Evolutionary conservation across 2,113 vertebrate species (phyloP).

Genomic region (Bujurquina vittata): DNA sequence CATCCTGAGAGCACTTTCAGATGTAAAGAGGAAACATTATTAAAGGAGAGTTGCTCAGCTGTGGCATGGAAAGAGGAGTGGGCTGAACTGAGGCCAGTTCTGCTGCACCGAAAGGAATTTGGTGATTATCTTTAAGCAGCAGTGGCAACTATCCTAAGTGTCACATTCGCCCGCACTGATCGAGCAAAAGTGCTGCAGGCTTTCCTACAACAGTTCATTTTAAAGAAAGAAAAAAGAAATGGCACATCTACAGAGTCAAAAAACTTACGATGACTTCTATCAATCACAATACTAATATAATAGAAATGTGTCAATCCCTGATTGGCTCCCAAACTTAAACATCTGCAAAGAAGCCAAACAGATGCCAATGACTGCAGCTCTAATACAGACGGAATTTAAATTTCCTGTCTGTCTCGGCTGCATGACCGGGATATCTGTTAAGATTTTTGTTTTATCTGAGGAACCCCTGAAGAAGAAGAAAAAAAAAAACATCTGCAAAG

Average conservation of each 20-base stretch:
- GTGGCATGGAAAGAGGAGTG: constrained; percentile 6
- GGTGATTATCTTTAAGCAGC: constrained; percentile 33
- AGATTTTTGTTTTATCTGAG: no score
- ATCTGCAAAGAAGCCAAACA: not conserved
- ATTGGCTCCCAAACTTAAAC: not conserved
- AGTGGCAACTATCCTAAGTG: not conserved
- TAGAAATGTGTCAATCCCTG: not conserved
- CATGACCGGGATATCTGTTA: no score
- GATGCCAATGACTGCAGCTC: no score
- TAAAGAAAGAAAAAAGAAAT: not conserved
- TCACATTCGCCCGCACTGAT: not conserved
- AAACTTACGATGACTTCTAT: not conserved
- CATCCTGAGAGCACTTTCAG: not conserved
- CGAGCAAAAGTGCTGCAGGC: not conserved
- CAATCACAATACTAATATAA: not conserved
- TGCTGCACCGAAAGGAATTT: constrained; percentile 13
- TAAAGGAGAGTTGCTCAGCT: not conserved
- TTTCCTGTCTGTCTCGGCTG: no score
- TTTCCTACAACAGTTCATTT: not conserved
- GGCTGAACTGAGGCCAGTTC: not conserved
- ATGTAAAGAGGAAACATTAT: not conserved
- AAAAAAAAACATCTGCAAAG: not conserved
- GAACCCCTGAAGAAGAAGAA: no score
- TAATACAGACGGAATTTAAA: no score
- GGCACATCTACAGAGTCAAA: no score